Evolutionary conservation across 2,888 invertebrate species (phyloP), one percentile per base, ranked within the genome.

Genomic region (Hirtodrosophila alboralis): DNA sequence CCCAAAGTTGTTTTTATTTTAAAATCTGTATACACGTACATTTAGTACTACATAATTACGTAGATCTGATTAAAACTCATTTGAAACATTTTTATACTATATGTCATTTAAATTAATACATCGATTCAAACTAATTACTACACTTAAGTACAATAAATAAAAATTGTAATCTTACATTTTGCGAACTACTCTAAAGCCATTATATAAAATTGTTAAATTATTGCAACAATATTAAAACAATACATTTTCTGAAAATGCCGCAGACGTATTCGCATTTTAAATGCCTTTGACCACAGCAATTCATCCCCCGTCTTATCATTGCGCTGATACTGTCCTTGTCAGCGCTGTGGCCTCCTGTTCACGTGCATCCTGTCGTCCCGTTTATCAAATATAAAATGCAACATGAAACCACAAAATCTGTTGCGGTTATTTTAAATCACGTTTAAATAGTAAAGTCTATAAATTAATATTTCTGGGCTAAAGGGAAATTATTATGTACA

Each of bases 391-490:
- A 63, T 63, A 69, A 77, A 76, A 76, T 73, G 66, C 77, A 63
- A 81, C 77, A 81, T 81, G 54, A 76, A 76, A 73, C 81, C 76
- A 80, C 78, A 81, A 76, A 77, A 76, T 80, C 81, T 81, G 76
- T 74, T 80, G 76, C 56, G 81, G 76, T 81, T 76, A 77, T 77
- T 76, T 81, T 77, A 81, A 81, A 76, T 76, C 81, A 80, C 77
- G 76, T 77, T 80, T 81, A 76, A 76, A 76, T 78, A 66, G 51
- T 59, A 48, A 26, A 40, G 30, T 23, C 54, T 57, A 43, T 56
- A 77, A 77, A 70, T 77, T 40, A 73, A 77, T 75, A 65, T 76
- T 77, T 76, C 76, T 80, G 73, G 41, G 56, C 68, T 68, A 75
- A 76, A 64, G 80, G 80, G 80, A 75, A 76, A 76, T 75, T 54